Evolutionary conservation across 2,888 invertebrate species (phyloP).

Genomic region (Torymus aiolomorphi): DNA sequence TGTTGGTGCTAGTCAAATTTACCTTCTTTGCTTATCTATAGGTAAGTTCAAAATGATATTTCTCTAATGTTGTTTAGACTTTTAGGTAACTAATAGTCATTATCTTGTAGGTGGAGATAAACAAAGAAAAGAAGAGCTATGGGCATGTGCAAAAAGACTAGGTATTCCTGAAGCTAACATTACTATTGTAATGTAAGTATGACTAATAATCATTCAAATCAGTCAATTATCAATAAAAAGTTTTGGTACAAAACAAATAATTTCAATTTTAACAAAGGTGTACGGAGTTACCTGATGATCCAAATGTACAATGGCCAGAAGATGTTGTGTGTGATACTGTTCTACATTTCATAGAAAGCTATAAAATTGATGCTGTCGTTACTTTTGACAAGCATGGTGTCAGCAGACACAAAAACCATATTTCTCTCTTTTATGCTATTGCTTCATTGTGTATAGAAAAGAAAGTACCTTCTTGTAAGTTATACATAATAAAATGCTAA

Average conservation of each 20-base stretch:
- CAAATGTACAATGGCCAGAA: slow-evolving; percentile 85
- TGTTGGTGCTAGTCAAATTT: slow-evolving; percentile 82
- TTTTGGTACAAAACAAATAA: too few relatives aligned
- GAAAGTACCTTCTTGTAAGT: slow-evolving; percentile 84
- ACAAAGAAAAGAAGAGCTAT: slow-evolving; percentile 86
- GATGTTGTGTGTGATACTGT: slow-evolving; percentile 81
- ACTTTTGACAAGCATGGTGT: slow-evolving; percentile 97
- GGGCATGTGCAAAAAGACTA: slow-evolving; percentile 86
- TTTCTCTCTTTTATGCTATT: slow-evolving; percentile 88
- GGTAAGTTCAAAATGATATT: slow-evolving; percentile 77
- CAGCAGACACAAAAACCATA: slow-evolving; percentile 95
- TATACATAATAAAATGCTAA: too few relatives aligned
- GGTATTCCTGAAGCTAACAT: slow-evolving; percentile 89
- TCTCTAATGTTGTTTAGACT: neutral
- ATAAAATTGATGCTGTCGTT: slow-evolving; percentile 89
- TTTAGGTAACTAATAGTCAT: neutral
- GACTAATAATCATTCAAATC: too few relatives aligned
- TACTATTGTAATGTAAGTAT: slow-evolving; percentile 78
- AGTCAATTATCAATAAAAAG: too few relatives aligned
- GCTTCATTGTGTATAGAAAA: slow-evolving; percentile 87
- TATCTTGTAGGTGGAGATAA: slow-evolving; percentile 69
- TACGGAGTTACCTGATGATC: slow-evolving; percentile 86
- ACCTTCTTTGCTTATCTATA: slow-evolving; percentile 89
- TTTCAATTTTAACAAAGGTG: slow-evolving; percentile 75
- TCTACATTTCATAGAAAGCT: slow-evolving; percentile 82